phyloP scores from a whole-genome alignment of 2,888 invertebrate species.

The Leucozona laternaria region DNA sequence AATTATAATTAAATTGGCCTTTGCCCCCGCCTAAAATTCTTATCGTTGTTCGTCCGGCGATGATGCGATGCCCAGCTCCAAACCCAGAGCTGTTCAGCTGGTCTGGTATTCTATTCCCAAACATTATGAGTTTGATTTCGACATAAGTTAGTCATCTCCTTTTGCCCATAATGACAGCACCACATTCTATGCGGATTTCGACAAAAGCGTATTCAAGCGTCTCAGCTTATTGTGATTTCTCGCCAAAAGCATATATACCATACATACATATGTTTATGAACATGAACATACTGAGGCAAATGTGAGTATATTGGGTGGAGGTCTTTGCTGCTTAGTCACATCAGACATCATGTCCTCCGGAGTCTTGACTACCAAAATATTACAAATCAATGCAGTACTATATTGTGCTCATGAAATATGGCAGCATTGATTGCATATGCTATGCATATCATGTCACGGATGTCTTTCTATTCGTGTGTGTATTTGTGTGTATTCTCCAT shows the following conservation, averaged over 20 bases:
- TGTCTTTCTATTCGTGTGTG: not conserved
- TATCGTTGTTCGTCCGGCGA: not conserved
- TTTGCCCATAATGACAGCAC: slow-evolving; percentile 24
- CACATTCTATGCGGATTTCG: slow-evolving; percentile 35
- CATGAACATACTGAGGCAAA: not conserved
- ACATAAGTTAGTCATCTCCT: slow-evolving; percentile 34
- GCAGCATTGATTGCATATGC: slow-evolving; percentile 32
- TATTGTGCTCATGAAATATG: slow-evolving; percentile 40
- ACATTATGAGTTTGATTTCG: slow-evolving; percentile 29
- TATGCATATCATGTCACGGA: slow-evolving; percentile 24
- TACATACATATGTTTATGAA: no score
- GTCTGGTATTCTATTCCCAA: slow-evolving; percentile 12
- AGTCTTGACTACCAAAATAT: slow-evolving; percentile 11
- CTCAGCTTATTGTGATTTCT: slow-evolving; percentile 55
- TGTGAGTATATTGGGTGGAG: not conserved
- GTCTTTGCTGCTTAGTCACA: slow-evolving; percentile 8
- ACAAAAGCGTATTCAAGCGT: slow-evolving; percentile 56
- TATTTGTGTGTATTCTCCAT: not conserved
- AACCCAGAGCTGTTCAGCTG: not conserved
- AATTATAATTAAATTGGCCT: slow-evolving; percentile 67
- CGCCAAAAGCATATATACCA: slow-evolving; percentile 15
- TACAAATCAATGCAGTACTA: slow-evolving; percentile 47
- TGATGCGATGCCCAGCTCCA: not conserved
- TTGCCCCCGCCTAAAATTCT: not conserved
- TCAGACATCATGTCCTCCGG: slow-evolving; percentile 37